phyloP scores from a whole-genome alignment of 1,140 invertebrate genomes.

The Bicyclus anynana region DNA sequence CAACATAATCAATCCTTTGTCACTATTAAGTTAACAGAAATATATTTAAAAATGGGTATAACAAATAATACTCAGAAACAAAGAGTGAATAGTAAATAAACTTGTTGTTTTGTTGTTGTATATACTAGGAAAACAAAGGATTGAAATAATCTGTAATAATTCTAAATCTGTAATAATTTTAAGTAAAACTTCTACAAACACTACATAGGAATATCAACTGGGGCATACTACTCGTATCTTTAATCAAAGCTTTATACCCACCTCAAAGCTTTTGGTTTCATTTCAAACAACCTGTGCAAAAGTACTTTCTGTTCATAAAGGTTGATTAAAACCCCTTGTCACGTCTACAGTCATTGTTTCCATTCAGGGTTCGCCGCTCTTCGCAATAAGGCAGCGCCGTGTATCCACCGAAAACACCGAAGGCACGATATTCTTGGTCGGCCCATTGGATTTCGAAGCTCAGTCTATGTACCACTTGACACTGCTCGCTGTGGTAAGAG shows the following conservation, averaged over 20 bases:
- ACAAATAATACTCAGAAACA: too few relatives aligned
- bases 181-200: too few relatives aligned
- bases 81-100: too few relatives aligned
- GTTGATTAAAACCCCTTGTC: constrained; percentile 20
- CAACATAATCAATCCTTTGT: too few relatives aligned
- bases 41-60: too few relatives aligned
- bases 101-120: too few relatives aligned
- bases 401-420: constrained; percentile 85
- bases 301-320: constrained; percentile 21
- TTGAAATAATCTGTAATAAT: too few relatives aligned
- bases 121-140: too few relatives aligned
- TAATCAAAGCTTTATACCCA: not conserved
- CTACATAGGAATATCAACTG: not conserved
- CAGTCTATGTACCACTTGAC: constrained; percentile 90
- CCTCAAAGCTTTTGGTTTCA: constrained; percentile 3
- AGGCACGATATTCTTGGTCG: constrained; percentile 85
- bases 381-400: constrained; percentile 87
- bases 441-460: constrained; percentile 89
- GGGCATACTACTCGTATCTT: not conserved
- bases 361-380: constrained; percentile 81
- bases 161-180: too few relatives aligned
- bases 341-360: constrained; percentile 15
- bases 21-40: too few relatives aligned
- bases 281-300: constrained; percentile 16
- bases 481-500: constrained; percentile 87